Base-by-base conservation (phyloP, 1,140 invertebrate genomes). In the Drosophila setifemur region DNA sequence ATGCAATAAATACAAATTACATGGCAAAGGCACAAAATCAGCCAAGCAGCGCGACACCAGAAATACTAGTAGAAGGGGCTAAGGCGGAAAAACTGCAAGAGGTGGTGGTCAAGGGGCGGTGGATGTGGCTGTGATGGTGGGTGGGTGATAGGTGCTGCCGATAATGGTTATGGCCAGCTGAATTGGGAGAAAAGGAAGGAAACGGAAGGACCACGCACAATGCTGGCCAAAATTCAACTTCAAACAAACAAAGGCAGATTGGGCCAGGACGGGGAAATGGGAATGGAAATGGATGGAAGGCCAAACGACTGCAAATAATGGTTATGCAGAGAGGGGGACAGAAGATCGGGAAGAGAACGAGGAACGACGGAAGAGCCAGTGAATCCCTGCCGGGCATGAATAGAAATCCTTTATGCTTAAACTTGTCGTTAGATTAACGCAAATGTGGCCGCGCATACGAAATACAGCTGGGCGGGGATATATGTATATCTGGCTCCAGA, bases 1-100 rank as follows among this genome's bases (percentile, higher is more conserved):
- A 86, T 86, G 81, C 81, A 86, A 86, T 86, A 86, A 86, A 86
- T 86, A 86, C 81, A 86, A 86, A 86, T 86, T 86, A 86, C 81
- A 85, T 79, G 71, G 79, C 73, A 42, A 74, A 55, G 73, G 79
- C 74, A 67, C 58, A 85, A 54, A 79, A 81, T 72, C 64, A 75
- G 61, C 49, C 61, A 43, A 39, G 48, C 63, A 68, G 61, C 31
- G 49, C 49, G 43, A 72, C 44, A 73, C 40, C 55, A 66, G 57
- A 21, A n/a, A n/a, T n/a, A 28, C 31, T 4, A 42, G 43, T 25
- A n/a, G 16, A 21, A 14, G 19, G 28, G 23, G 37, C 33, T 11
- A 29, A 12, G 8, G n/a, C 31, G 37, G 35, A 49, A 61, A 35
- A 60, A 33, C 57, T 64, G 57, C 60, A 64, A 39, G 42, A 21